A percentile compares a stretch with the other conserved stretches of the same genome.
These are phyloP conservation scores for Nyctibius grandis DNA, from an alignment of 2,797 vertebrate genomes.

Conservation along the genomic window DNA sequence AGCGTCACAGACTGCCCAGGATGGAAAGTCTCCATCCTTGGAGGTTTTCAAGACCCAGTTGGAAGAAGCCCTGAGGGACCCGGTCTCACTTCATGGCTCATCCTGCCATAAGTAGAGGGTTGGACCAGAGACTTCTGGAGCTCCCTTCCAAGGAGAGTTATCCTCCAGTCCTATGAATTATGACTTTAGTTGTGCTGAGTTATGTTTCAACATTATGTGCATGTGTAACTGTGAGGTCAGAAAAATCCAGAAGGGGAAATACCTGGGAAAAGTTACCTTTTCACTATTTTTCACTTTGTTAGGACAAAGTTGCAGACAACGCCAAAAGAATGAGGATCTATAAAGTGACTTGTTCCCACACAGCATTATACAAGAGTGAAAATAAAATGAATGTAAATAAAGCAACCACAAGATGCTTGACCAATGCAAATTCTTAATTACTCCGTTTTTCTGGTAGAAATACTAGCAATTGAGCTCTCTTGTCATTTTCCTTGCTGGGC, in stretches of 20 bases:
- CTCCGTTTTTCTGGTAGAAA: not conserved
- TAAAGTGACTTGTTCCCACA: not conserved
- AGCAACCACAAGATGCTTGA: not conserved
- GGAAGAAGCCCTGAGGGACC: not conserved
- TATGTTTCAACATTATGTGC: not conserved
- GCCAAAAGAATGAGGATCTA: not conserved
- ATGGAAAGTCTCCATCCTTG: not conserved
- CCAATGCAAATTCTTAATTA: not conserved
- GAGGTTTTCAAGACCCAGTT: not conserved
- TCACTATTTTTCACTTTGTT: not conserved
- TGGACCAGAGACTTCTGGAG: not conserved
- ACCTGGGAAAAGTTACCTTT: not conserved
- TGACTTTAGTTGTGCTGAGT: not conserved
- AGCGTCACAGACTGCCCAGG: not conserved
- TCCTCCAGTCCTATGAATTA: not conserved
- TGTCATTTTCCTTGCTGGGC: not conserved
- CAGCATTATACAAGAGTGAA: not conserved
- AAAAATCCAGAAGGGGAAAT: not conserved
- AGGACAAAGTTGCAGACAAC: not conserved
- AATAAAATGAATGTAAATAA: not conserved
- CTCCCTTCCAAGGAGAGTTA: not conserved
- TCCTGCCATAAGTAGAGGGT: not conserved
- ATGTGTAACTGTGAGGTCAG: not conserved
- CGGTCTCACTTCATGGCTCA: not conserved
- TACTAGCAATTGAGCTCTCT: not conserved